Evolutionary conservation across 2,888 invertebrate genomes (phyloP).

Genomic region (Leucophenga montana): DNA sequence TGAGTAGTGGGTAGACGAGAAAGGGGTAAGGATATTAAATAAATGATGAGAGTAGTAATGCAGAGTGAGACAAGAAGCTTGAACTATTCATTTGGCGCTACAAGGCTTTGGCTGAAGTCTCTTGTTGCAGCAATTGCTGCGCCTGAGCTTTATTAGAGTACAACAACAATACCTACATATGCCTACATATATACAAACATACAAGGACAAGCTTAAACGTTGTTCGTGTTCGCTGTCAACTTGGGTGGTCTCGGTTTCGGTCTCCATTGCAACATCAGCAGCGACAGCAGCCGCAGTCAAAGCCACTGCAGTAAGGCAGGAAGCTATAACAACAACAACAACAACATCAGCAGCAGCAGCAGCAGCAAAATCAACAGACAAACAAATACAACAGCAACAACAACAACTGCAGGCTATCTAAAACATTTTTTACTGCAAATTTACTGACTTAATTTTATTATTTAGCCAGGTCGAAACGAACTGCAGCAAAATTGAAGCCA

Average conservation of each 20-base stretch:
- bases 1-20: not conserved
- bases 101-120: not conserved
- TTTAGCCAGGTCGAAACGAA: conserved; percentile 35
- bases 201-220: conserved; percentile 64
- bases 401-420: conserved; percentile 33
- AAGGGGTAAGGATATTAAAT: not conserved
- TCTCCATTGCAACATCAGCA: conserved; percentile 38
- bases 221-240: conserved; percentile 70
- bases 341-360: conserved; percentile 33
- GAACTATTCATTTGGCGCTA: not conserved
- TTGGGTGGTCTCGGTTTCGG: conserved; percentile 64
- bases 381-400: conserved; percentile 17
- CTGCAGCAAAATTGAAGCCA: not conserved
- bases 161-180: conserved; percentile 25
- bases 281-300: conserved; percentile 38
- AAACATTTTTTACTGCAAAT: conserved; percentile 28
- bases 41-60: no score
- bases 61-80: no score
- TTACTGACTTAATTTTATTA: conserved; percentile 54
- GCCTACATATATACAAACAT: not conserved
- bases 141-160: conserved; percentile 55
- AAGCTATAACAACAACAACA: conserved; percentile 32
- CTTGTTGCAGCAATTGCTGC: conserved; percentile 39
- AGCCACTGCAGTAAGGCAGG: conserved; percentile 20
- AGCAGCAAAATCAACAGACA: conserved; percentile 35